A percentile compares a stretch with the other conserved stretches of the same genome.
phyloP scores from a whole-genome alignment of 2,797 vertebrate genomes.

The Mormyrops boulengeri region DNA sequence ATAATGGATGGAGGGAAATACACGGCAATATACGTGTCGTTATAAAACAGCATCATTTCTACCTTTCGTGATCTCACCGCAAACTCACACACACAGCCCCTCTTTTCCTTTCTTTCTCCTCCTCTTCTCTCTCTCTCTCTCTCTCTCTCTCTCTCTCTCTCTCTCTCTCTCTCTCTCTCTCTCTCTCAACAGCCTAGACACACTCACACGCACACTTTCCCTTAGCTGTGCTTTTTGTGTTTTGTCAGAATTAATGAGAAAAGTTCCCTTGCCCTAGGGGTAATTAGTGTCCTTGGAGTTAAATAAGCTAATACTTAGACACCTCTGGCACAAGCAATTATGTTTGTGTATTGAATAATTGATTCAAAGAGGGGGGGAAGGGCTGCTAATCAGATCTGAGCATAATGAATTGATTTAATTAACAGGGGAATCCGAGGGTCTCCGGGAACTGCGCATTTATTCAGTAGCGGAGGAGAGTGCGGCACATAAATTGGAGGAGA shows the following conservation, averaged over 20 bases:
- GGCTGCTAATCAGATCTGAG: constrained; percentile 99
- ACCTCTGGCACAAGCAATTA: constrained; percentile 99
- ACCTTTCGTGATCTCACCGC: constrained; percentile 13
- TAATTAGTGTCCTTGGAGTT: constrained; percentile 99
- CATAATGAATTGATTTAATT: constrained; percentile 99
- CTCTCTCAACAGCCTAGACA: neutral
- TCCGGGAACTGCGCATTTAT: constrained; percentile 91
- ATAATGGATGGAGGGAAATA: constrained; percentile 26
- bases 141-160: neutral
- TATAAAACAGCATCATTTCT: constrained; percentile 15
- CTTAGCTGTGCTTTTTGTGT: constrained; percentile 99
- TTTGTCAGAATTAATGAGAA: constrained; percentile 99
- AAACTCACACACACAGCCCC: neutral
- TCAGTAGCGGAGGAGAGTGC: constrained; percentile 60
- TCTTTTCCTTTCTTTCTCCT: neutral
- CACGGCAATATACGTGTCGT: constrained; percentile 17
- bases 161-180: neutral
- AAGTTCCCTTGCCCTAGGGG: constrained; percentile 99
- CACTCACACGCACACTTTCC: constrained; percentile 69
- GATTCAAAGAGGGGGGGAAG: constrained; percentile 98
- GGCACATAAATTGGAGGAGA: constrained; percentile 52
- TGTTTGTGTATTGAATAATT: constrained; percentile 99
- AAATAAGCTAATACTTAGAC: constrained; percentile 99
- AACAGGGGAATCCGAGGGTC: constrained; percentile 99
- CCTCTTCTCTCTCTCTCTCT: neutral